Percentiles rank a stretch among this genome's conserved stretches.
Conservation (phyloP, 1,140 invertebrate species). For the Drosophila chauvacae region DNA sequence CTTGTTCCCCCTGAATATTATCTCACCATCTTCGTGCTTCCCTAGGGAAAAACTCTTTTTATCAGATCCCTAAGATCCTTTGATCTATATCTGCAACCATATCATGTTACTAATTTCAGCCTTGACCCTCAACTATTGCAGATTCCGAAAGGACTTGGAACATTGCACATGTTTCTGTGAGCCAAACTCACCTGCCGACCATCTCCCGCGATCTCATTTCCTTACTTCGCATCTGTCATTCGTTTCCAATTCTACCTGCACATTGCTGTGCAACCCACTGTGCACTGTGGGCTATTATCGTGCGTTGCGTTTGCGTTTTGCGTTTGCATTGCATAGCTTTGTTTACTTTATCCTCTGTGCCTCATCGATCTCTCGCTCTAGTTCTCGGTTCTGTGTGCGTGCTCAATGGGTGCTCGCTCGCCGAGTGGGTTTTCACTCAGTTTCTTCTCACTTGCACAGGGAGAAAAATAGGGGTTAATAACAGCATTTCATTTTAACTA, state of each 20-base stretch:
- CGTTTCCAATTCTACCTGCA: constrained; percentile 44
- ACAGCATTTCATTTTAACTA: no score
- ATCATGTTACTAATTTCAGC: constrained; percentile 16
- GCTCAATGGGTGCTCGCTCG: constrained; percentile 74
- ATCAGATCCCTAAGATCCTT: constrained; percentile 5
- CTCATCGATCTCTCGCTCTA: constrained; percentile 41
- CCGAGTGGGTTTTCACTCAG: constrained; percentile 15
- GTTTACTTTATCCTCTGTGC: constrained; percentile 65
- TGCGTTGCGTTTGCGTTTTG: constrained; percentile 52
- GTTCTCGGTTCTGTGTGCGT: constrained; percentile 68
- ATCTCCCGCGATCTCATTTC: constrained; percentile 72
- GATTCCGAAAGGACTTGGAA: neutral
- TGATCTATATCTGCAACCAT: constrained; percentile 2
- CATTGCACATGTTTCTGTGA: constrained; percentile 34
- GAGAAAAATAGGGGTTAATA: neutral
- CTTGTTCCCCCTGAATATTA: neutral
- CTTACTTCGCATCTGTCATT: constrained; percentile 46
- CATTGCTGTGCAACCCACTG: constrained; percentile 55
- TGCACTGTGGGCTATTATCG: constrained; percentile 68
- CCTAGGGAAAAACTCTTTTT: constrained; percentile 33
- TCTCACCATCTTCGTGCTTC: neutral
- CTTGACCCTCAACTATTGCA: constrained; percentile 24
- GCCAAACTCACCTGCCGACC: constrained; percentile 56
- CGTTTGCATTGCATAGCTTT: constrained; percentile 71
- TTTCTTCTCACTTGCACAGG: constrained; percentile 26